phyloP scores from a whole-genome alignment of 2,797 vertebrate species.

The Acanthornis magna region DNA sequence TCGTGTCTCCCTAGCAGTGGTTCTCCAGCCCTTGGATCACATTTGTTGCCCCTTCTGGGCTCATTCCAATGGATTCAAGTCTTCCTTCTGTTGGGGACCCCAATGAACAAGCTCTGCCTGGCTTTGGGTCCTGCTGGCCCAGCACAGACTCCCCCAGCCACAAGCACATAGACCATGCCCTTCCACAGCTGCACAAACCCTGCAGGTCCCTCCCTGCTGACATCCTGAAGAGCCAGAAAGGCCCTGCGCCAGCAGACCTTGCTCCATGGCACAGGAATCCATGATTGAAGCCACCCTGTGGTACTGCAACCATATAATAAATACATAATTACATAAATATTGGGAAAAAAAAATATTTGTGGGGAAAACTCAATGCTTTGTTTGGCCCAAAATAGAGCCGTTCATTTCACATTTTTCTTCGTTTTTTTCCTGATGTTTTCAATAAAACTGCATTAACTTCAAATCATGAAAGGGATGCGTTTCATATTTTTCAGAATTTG shows the following conservation, averaged over 20 bases:
- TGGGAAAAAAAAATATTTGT: neutral
- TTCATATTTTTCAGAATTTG: neutral
- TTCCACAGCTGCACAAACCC: neutral
- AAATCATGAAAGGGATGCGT: neutral
- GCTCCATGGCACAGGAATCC: neutral
- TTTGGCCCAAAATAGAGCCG: neutral
- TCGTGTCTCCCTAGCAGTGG: neutral
- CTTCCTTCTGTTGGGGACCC: neutral
- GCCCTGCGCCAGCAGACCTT: neutral
- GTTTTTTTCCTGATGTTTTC: neutral
- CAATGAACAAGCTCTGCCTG: accelerated
- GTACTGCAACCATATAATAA: neutral
- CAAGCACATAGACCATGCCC: accelerated
- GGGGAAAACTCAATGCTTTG: neutral
- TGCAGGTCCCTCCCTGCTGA: neutral
- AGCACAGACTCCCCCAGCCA: neutral
- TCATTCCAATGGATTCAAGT: neutral
- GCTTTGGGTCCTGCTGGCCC: neutral
- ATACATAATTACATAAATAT: neutral
- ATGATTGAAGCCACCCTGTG: neutral
- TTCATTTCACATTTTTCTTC: neutral
- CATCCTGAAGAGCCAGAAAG: neutral
- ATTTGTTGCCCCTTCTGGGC: neutral
- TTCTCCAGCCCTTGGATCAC: neutral
- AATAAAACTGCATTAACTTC: neutral